Evolutionary conservation across 2,797 vertebrate species (phyloP).

Genomic region (Neolamprologus multifasciatus): DNA sequence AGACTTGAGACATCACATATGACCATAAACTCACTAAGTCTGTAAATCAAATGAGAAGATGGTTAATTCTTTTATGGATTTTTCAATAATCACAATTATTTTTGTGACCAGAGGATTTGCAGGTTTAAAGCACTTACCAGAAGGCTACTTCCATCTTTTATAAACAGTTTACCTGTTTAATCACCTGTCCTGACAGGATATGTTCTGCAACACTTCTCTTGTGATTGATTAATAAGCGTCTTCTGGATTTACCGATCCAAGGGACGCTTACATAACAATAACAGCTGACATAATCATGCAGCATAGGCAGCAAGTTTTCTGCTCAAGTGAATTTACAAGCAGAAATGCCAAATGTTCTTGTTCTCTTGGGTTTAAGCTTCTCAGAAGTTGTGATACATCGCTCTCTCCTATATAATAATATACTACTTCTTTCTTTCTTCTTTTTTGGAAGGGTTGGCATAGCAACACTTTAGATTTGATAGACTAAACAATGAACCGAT

Average conservation of each 20-base stretch:
- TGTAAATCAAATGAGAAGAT: background rate
- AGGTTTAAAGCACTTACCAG: background rate
- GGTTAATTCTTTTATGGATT: background rate
- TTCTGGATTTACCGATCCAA: background rate
- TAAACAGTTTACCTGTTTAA: background rate
- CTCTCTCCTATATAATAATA: background rate
- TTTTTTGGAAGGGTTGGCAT: background rate
- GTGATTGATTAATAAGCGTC: background rate
- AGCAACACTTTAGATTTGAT: background rate
- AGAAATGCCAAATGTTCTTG: background rate
- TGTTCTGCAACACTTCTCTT: background rate
- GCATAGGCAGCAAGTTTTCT: background rate
- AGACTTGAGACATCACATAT: background rate
- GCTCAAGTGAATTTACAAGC: background rate
- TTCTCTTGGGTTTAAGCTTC: background rate
- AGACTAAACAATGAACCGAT: background rate
- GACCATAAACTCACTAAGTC: background rate
- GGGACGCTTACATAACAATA: background rate
- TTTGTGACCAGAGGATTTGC: background rate
- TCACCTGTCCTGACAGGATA: background rate
- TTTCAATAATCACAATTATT: background rate
- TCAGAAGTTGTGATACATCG: background rate
- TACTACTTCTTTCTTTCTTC: accelerated
- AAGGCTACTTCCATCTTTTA: background rate
- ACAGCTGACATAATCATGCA: background rate